Percentiles rank a stretch among this genome's conserved stretches.
These are phyloP conservation scores for Lottia scabra DNA, from an alignment of 2,888 invertebrate genomes.

Conservation along the genomic window DNA sequence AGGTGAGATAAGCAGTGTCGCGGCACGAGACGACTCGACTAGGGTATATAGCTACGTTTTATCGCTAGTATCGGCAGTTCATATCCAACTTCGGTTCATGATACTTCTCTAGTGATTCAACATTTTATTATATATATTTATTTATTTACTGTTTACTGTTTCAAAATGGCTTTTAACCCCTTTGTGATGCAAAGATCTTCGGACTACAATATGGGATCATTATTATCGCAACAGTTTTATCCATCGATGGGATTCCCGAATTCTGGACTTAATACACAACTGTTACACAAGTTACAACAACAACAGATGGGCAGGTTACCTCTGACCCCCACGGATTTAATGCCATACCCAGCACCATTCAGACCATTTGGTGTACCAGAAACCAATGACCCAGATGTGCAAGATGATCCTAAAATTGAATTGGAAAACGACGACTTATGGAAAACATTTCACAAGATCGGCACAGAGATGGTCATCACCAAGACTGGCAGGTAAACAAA, in stretches of 20 bases:
- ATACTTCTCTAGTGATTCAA: slow-evolving; percentile 6
- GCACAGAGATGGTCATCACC: slow-evolving; percentile 99
- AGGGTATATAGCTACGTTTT: slow-evolving; percentile 16
- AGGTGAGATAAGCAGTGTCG: slow-evolving; percentile 4
- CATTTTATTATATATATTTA: neutral
- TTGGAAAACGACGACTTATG: slow-evolving; percentile 98
- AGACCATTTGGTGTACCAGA: slow-evolving; percentile 72
- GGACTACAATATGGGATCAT: slow-evolving; percentile 10
- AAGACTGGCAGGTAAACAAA: slow-evolving; percentile 95
- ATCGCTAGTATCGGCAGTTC: slow-evolving; percentile 5
- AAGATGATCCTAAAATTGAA: slow-evolving; percentile 98
- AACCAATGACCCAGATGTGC: slow-evolving; percentile 81
- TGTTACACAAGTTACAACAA: slow-evolving; percentile 15
- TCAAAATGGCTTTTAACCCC: slow-evolving; percentile 15
- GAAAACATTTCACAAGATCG: slow-evolving; percentile 98
- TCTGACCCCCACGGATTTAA: slow-evolving; percentile 5
- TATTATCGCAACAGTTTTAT: slow-evolving; percentile 12
- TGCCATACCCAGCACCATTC: slow-evolving; percentile 9
- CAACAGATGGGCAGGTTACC: slow-evolving; percentile 7
- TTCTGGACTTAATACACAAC: slow-evolving; percentile 10
- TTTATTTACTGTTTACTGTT: slow-evolving; percentile 4
- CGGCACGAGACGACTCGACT: slow-evolving; percentile 11
- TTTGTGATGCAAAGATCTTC: slow-evolving; percentile 15
- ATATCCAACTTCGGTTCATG: neutral
- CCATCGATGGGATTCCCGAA: slow-evolving; percentile 11